Evolutionary conservation across 2,888 invertebrate species (phyloP).

Genomic region (Timema cristinae): DNA sequence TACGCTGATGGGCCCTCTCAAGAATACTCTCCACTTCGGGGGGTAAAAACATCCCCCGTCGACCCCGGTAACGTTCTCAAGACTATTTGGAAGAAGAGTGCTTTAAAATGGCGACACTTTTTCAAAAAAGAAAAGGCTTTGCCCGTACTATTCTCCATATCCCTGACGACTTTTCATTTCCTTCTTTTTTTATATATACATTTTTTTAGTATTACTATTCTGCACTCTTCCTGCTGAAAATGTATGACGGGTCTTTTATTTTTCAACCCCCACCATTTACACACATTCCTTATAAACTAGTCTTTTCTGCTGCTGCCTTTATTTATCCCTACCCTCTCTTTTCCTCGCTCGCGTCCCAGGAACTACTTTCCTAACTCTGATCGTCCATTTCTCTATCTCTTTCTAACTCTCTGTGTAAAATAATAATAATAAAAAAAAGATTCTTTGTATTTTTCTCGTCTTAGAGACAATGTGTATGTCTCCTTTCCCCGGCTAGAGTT

Average conservation of each 20-base stretch:
- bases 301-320: too few relatives aligned
- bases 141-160: not conserved
- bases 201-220: not conserved
- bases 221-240: not conserved
- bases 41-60: too few relatives aligned
- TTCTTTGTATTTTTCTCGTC: slow-evolving; percentile 15
- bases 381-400: too few relatives aligned
- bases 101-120: slow-evolving; percentile 12
- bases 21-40: too few relatives aligned
- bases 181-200: not conserved
- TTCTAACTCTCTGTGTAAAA: too few relatives aligned
- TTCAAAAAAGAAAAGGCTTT: slow-evolving; percentile 4
- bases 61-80: too few relatives aligned
- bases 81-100: not conserved
- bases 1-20: too few relatives aligned
- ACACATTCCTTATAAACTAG: too few relatives aligned
- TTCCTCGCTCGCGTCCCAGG: too few relatives aligned
- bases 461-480: slow-evolving; percentile 30
- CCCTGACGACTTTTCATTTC: not conserved
- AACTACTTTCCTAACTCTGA: too few relatives aligned
- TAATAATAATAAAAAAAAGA: too few relatives aligned
- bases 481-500: slow-evolving; percentile 22
- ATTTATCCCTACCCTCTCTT: too few relatives aligned
- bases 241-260: slow-evolving; percentile 13
- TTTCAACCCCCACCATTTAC: not conserved